phyloP scores from a whole-genome alignment of 2,797 vertebrate genomes.

The Sus cebifrons region DNA sequence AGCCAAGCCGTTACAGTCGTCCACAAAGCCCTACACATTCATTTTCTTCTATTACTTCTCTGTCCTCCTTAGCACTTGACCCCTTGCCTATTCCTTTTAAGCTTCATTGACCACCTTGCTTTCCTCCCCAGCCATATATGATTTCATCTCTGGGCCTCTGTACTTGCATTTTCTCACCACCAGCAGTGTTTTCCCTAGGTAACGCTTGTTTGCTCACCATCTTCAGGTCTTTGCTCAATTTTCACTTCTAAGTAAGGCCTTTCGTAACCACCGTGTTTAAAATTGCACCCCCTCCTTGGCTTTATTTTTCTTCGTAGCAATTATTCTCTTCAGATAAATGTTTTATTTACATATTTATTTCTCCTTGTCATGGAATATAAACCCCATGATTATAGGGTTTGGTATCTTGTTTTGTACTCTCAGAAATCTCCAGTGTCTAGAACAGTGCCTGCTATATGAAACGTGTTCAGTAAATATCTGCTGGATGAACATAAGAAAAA shows the following conservation, averaged over 20 bases:
- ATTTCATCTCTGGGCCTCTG: not conserved
- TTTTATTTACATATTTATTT: conserved; percentile 57
- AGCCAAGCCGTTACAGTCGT: not conserved
- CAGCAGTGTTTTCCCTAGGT: not conserved
- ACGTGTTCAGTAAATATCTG: conserved; percentile 57
- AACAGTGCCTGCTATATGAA: not conserved
- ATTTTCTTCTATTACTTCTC: not conserved
- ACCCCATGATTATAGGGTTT: not conserved
- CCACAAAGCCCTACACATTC: not conserved
- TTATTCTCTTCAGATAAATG: not conserved
- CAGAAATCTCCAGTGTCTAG: conserved; percentile 26
- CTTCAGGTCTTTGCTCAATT: conserved; percentile 26
- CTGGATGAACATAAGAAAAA: conserved; percentile 67
- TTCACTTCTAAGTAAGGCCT: conserved; percentile 45
- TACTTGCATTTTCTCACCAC: not conserved
- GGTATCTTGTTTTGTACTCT: not conserved
- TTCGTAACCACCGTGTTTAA: conserved; percentile 32
- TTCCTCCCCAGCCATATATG: not conserved
- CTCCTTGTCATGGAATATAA: not conserved
- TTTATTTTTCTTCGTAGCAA: not conserved
- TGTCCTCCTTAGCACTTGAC: not conserved
- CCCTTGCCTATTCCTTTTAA: not conserved
- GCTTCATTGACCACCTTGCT: not conserved
- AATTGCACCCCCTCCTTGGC: not conserved
- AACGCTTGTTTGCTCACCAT: not conserved